Percentiles rank a stretch among this genome's conserved stretches.
These are phyloP conservation scores for Gymnorhina tibicen DNA, from an alignment of 2,113 vertebrate species.

Conservation along the genomic window DNA sequence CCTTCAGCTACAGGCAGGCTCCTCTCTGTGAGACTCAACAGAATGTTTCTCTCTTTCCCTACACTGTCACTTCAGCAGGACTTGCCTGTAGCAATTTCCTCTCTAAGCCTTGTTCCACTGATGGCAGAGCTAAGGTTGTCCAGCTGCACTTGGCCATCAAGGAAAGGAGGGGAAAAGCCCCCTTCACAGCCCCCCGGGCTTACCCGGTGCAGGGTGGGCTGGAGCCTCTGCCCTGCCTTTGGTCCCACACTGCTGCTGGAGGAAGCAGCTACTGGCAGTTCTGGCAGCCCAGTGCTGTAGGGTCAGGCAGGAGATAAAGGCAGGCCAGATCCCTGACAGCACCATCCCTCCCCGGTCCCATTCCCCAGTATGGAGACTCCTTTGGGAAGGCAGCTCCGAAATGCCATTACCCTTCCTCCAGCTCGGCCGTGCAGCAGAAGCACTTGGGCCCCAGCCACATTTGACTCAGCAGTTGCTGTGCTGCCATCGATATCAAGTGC, in stretches of 20 bases:
- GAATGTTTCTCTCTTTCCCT: accelerated
- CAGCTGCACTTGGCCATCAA: neutral
- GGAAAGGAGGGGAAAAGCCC: too few species aligned
- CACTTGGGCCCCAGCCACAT: accelerated
- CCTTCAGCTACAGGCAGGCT: too few species aligned
- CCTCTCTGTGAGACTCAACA: accelerated
- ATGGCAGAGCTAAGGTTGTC: neutral
- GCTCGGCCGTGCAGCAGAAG: neutral
- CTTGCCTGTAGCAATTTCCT: neutral
- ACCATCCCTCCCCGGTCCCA: accelerated
- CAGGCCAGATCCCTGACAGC: accelerated
- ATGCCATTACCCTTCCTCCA: neutral
- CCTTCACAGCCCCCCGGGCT: accelerated
- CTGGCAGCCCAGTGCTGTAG: neutral
- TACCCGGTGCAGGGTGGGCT: neutral
- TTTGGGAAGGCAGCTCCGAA: neutral
- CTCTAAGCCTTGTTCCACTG: accelerated
- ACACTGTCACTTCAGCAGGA: accelerated
- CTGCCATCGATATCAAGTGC: accelerated
- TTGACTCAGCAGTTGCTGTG: neutral
- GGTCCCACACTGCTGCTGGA: neutral
- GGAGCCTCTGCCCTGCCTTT: neutral
- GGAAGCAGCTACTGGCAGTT: neutral
- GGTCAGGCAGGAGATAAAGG: accelerated
- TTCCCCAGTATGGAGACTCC: accelerated